A percentile compares a stretch with the other conserved stretches of the same genome.
Conservation (phyloP, 2,113 vertebrate species). For the Nothocercus julius region DNA sequence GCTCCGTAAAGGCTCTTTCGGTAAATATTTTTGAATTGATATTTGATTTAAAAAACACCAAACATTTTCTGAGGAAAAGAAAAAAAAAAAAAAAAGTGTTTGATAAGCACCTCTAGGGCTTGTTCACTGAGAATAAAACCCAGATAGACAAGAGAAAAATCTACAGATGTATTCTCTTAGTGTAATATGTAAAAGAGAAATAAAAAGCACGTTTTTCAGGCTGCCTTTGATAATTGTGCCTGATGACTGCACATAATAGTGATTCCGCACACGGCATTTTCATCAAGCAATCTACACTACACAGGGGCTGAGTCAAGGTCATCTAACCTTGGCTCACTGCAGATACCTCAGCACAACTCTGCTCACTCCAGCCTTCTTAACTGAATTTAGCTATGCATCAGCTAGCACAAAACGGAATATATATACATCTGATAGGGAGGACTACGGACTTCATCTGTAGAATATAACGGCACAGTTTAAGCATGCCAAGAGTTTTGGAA, state of each 20-base stretch:
- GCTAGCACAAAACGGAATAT: not conserved
- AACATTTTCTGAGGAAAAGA: not conserved
- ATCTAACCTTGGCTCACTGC: not conserved
- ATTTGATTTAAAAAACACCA: not conserved
- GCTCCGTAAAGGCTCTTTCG: not conserved
- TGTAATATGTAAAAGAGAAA: not conserved
- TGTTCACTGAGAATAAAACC: not conserved
- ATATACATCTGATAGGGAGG: not conserved
- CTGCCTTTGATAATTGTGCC: not conserved
- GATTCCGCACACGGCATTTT: not conserved
- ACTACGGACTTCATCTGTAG: not conserved
- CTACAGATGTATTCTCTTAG: not conserved
- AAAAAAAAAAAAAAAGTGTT: not conserved
- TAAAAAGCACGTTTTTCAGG: not conserved
- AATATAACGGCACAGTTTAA: constrained; percentile 32
- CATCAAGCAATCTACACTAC: not conserved
- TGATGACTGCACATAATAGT: not conserved
- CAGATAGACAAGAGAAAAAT: not conserved
- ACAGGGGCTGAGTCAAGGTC: not conserved
- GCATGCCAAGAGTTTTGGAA: not conserved
- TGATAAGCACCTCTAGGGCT: not conserved
- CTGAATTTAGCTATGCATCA: not conserved
- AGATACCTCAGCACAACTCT: not conserved
- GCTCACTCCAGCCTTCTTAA: not conserved
- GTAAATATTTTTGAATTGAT: not conserved